phyloP scores from a whole-genome alignment of 2,797 vertebrate species.

The Myotis vivesi region DNA sequence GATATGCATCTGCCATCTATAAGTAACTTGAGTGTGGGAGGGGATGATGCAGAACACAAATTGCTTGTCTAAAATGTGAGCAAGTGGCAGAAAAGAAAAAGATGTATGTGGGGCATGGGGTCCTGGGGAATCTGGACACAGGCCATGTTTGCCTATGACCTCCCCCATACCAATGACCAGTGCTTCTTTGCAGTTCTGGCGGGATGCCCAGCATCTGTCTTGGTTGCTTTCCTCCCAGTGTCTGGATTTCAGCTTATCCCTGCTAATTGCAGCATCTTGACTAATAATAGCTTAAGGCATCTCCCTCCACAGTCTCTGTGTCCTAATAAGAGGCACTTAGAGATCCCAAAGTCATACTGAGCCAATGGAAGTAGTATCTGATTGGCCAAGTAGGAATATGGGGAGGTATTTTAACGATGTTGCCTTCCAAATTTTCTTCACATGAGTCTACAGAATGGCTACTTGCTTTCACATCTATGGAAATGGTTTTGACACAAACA shows the following conservation, averaged over 20 bases:
- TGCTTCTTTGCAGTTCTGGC: not conserved
- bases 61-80: not conserved
- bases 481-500: not conserved
- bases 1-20: not conserved
- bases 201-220: not conserved
- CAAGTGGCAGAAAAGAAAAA: not conserved
- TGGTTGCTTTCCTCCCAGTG: not conserved
- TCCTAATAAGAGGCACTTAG: not conserved
- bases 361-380: not conserved
- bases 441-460: not conserved
- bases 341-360: not conserved
- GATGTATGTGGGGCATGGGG: fast-evolving
- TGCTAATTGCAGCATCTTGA: not conserved
- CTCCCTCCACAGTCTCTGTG: not conserved
- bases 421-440: not conserved
- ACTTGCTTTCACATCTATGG: not conserved
- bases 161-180: too few relatives aligned
- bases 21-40: not conserved
- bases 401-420: not conserved
- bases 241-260: not conserved
- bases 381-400: not conserved
- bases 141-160: not conserved
- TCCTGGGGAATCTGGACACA: not conserved
- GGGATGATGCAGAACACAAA: not conserved
- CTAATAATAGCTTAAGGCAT: not conserved